Base-by-base conservation (phyloP, 92 coral and sea anemone genomes). In the Anthopleura xanthogrammica region DNA sequence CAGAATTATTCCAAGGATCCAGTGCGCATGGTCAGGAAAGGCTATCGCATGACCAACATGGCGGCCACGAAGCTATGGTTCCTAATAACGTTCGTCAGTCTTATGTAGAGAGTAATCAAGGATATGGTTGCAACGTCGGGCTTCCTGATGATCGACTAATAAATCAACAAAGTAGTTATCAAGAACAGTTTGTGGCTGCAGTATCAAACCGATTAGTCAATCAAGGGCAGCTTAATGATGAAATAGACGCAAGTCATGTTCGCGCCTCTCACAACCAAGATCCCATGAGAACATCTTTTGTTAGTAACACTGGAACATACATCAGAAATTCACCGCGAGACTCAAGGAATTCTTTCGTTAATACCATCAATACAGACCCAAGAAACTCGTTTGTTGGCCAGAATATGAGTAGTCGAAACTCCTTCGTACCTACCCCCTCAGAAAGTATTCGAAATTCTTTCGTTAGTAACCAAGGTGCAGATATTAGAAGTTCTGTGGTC, bases 351-450 rank as follows among this genome's bases (percentile, higher is more conserved):
- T 68, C 74, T 16, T 23, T 68, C 36, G 74, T 13, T 4, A 36
- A 42, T 36, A 68, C 24, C 41, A n/a, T 68, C 8, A 68, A 68
- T 36, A 36, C 74, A 36, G 74, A 68, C 42, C 41, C 74, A 12
- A 68, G 74, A 36, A 68, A 68, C 42, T 68, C 74, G 24, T 68
- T 68, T 68, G 41, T 29, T 68, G 43, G 43, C 0, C 74, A 68
- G 36, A 68, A 68, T 68, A 68, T 36, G 36, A 36, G 74, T 68
- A 42, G 3, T 36, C 29, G 74, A 68, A 68, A 68, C 17, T 68
- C 82, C 71, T 89, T 64, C 74, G 82, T 87, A 87, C 94, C 85
- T 91, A 94, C 74, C 87, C 83, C 82, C 82, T 72, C 48, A 83
- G 88, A 57, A 86, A 90, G 72, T 79, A 81, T 65, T 70, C 66